Conservation (phyloP, 1,140 invertebrate genomes). For the Camponotus pennsylvanicus region DNA sequence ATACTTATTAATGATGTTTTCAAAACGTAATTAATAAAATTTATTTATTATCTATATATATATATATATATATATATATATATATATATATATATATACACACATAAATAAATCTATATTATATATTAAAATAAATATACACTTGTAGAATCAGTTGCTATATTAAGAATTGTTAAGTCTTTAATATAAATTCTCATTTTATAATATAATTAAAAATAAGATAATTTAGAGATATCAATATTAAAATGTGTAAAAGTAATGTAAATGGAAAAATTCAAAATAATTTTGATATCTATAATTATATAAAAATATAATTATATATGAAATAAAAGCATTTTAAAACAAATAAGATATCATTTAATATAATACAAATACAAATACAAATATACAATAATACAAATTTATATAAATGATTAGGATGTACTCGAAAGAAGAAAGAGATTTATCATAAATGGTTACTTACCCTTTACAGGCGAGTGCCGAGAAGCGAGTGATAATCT, state of each 20-base stretch:
- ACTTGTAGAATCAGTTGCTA: neutral
- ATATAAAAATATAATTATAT: neutral
- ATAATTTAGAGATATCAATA: neutral
- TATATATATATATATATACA: neutral
- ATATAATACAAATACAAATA: too few species aligned
- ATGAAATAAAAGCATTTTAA: neutral
- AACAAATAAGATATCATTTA: neutral
- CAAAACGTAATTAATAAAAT: neutral
- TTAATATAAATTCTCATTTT: neutral
- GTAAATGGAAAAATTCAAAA: constrained; percentile 4
- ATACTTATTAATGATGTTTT: neutral
- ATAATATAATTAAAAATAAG: neutral
- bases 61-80: too few species aligned
- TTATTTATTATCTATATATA: neutral
- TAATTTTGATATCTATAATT: constrained; percentile 18
- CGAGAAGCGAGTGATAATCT: constrained; percentile 69
- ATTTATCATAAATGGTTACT: constrained; percentile 33
- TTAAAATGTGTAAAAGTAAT: neutral
- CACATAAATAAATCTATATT: neutral
- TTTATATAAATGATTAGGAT: neutral
- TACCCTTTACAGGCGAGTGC: constrained; percentile 57
- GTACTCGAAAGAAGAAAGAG: neutral
- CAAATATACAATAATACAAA: too few species aligned
- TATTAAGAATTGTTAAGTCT: neutral
- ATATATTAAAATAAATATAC: neutral